Conservation (phyloP, 2,888 invertebrate genomes). For the Apamea crenata region DNA sequence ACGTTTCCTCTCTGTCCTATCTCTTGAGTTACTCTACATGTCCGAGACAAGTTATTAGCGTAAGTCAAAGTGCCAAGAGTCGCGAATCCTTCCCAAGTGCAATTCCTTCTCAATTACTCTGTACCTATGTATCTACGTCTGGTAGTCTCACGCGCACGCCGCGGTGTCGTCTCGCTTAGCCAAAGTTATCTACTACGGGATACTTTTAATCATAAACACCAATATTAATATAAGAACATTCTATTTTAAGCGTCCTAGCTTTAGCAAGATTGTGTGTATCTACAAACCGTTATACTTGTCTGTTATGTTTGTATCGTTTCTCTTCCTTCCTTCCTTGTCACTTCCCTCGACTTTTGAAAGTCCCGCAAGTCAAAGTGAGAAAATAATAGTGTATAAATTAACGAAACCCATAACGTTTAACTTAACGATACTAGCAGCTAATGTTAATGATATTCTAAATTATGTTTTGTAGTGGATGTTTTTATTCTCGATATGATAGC, state of each 20-base stretch:
- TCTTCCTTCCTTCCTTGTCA: constrained; percentile 27
- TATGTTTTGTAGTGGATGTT: constrained; percentile 87
- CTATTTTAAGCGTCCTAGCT: constrained; percentile 55
- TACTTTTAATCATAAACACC: constrained; percentile 73
- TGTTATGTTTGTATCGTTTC: constrained; percentile 54
- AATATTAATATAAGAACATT: constrained; percentile 47
- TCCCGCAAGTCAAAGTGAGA: constrained; percentile 80
- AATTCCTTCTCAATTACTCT: constrained; percentile 86
- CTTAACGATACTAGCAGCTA: constrained; percentile 68
- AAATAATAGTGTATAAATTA: constrained; percentile 75
- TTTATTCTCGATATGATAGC: constrained; percentile 80
- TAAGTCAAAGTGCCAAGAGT: constrained; percentile 89
- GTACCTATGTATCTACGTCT: constrained; percentile 71
- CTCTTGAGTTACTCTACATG: constrained; percentile 64
- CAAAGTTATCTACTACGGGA: constrained; percentile 72
- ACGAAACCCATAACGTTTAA: constrained; percentile 71
- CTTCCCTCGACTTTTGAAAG: constrained; percentile 70
- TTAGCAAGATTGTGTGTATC: constrained; percentile 57
- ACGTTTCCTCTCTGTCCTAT: constrained; percentile 52
- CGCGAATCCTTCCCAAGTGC: constrained; percentile 85
- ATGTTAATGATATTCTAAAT: constrained; percentile 82
- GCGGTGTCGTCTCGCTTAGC: constrained; percentile 75
- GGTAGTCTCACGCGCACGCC: constrained; percentile 61
- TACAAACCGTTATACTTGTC: constrained; percentile 50
- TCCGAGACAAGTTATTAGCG: constrained; percentile 76